Conservation (phyloP, 2,888 invertebrate species). For the Pinctada fucata region DNA sequence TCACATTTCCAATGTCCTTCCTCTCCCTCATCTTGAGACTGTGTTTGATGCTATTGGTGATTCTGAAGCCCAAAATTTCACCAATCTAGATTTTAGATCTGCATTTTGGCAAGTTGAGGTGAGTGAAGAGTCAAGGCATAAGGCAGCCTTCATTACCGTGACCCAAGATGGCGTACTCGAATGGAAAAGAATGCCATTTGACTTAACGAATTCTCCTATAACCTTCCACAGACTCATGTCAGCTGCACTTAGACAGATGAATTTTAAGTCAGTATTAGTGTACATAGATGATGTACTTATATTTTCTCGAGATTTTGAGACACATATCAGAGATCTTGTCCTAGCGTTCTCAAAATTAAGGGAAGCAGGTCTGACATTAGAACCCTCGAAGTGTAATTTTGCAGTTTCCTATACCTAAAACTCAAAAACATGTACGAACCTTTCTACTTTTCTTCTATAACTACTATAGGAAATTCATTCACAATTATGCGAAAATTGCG, state of each 20-base stretch:
- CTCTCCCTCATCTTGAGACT: slow-evolving; percentile 45
- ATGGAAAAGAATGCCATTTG: slow-evolving; percentile 15
- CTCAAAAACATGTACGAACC: neutral
- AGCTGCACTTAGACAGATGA: neutral
- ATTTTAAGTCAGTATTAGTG: slow-evolving; percentile 2
- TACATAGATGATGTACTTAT: neutral
- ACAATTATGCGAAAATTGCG: slow-evolving; percentile 28
- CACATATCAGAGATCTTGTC: neutral
- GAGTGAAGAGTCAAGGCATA: neutral
- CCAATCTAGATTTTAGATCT: slow-evolving; percentile 2
- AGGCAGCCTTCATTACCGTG: neutral
- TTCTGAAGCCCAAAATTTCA: slow-evolving; percentile 10
- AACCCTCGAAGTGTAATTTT: neutral
- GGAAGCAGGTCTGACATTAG: neutral
- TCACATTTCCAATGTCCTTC: slow-evolving; percentile 45
- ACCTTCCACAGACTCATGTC: slow-evolving; percentile 14
- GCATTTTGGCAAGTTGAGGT: slow-evolving; percentile 18
- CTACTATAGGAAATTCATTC: slow-evolving; percentile 25
- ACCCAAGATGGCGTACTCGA: slow-evolving; percentile 4
- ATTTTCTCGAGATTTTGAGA: neutral
- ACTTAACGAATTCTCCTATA: slow-evolving; percentile 12
- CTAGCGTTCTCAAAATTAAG: neutral
- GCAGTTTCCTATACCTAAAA: neutral
- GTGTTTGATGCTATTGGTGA: slow-evolving; percentile 17
- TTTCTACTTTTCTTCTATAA: too few species aligned